Base-by-base conservation (phyloP, 1,140 invertebrate genomes). In the Drosophila quadrilineata region DNA sequence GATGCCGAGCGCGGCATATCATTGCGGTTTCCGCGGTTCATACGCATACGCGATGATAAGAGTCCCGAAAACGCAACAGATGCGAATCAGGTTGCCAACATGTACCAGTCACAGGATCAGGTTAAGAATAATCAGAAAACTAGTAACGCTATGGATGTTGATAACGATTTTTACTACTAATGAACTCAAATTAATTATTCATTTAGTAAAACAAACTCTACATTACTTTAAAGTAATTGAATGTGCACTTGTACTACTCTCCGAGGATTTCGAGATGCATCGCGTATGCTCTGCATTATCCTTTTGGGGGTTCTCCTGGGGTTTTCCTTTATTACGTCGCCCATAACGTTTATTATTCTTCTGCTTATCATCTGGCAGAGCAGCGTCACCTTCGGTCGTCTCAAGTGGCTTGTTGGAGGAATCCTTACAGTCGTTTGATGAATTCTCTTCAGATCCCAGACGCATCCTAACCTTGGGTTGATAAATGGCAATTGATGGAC, bases 1-100 rank as follows among this genome's bases (percentile, higher is more conserved):
- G 97, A 99, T 92, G 92, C 94, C 16, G 95, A 96, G 76, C 96
- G 97, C 85, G 98, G 98, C 10, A 98, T 99, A 71, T 99, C 97
- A 0, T 90, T 99, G 9, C 92, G 98, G 40, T 99, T 99, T 91
- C 98, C 98, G 6, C 92, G 98, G 50, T 99, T 98, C 88, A 90
- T 99, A 26, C 91, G 96, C n/a, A 93, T 97, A 16, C 92, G 98
- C 24, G 97, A 98, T 9, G 99, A 99, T 89, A 99, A 99, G 91
- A 92, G 92, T 17, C 93, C 95, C 9, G 98, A 99, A 90, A 93
- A 99, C 71, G 97, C 98, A 0, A 99, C 98, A 0, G 93, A 94
- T n/a, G 93, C 97, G 17, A 91, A 94, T 72, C 98, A 99, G 91
- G 94, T 98, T 45, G 94, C 92, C 1, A 89, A 93, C 16, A 92